Evolutionary conservation across 2,113 vertebrate genomes (phyloP).

Genomic region (Clinocottus analis): DNA sequence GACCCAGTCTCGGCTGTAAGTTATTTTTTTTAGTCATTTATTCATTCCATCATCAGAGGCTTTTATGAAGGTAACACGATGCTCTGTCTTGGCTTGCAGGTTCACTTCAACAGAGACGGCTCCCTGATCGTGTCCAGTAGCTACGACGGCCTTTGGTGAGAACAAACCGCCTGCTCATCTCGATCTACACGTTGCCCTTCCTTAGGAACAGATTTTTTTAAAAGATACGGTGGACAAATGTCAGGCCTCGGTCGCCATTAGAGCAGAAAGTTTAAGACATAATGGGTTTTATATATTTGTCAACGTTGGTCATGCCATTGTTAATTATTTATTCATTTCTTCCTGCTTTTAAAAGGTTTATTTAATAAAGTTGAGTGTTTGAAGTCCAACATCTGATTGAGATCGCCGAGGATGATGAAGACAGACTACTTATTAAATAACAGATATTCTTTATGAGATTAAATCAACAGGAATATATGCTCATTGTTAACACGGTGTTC

Average conservation of each 20-base stretch:
- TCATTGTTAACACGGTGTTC: neutral
- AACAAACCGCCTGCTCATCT: neutral
- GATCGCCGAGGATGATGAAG: neutral
- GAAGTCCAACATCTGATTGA: neutral
- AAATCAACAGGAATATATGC: neutral
- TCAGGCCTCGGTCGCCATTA: neutral
- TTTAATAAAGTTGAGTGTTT: neutral
- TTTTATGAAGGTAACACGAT: neutral
- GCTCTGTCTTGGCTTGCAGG: constrained; percentile 78
- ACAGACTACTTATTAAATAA: neutral
- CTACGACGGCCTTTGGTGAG: constrained; percentile 98
- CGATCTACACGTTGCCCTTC: neutral
- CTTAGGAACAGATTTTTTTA: no score
- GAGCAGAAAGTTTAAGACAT: neutral
- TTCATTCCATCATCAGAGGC: neutral
- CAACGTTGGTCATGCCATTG: neutral
- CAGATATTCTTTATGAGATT: neutral
- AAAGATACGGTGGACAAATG: neutral
- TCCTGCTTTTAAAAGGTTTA: neutral
- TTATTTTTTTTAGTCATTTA: constrained; percentile 27
- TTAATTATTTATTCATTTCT: neutral
- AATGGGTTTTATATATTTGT: neutral
- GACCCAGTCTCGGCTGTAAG: constrained; percentile 97
- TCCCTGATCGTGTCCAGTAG: constrained; percentile 99
- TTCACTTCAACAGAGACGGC: constrained; percentile 98